phyloP scores from a whole-genome alignment of 2,797 vertebrate genomes.

The Pogonophryne albipinna region DNA sequence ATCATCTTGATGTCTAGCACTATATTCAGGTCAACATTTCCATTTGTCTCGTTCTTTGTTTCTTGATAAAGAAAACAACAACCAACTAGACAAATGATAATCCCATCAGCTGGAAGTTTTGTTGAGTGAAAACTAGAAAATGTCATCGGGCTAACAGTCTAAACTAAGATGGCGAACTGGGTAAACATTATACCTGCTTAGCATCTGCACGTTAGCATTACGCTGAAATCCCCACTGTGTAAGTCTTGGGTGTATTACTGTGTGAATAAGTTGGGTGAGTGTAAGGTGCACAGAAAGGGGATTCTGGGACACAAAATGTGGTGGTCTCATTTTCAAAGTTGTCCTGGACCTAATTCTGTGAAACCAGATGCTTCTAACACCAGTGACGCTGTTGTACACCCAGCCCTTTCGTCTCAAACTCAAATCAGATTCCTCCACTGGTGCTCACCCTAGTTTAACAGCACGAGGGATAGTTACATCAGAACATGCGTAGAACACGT shows the following conservation, averaged over 20 bases:
- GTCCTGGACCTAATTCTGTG: constrained; percentile 35
- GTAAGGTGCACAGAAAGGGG: not conserved
- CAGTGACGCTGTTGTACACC: constrained; percentile 13
- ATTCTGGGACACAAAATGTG: constrained; percentile 49
- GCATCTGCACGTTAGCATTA: not conserved
- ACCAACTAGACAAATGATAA: no score
- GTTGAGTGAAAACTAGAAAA: not conserved
- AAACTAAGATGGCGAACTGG: no score
- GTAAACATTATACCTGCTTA: not conserved
- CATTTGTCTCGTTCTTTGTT: no score
- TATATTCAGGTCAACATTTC: no score
- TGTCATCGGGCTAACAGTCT: not conserved
- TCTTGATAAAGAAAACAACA: no score
- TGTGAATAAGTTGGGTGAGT: not conserved
- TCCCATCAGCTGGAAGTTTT: no score
- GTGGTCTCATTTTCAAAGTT: constrained; percentile 29
- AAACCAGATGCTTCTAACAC: constrained; percentile 31
- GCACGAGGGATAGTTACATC: constrained; percentile 63
- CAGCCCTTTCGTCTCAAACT: constrained; percentile 28
- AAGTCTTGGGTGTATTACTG: not conserved
- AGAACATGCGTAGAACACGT: constrained; percentile 42
- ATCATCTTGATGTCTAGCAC: not conserved
- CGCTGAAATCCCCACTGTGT: not conserved
- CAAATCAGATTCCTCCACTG: constrained; percentile 45
- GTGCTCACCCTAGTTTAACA: constrained; percentile 55